Percentiles rank a stretch among this genome's conserved stretches.
Evolutionary conservation across 2,113 vertebrate species (phyloP).

Genomic region (Tauraco erythrolophus): DNA sequence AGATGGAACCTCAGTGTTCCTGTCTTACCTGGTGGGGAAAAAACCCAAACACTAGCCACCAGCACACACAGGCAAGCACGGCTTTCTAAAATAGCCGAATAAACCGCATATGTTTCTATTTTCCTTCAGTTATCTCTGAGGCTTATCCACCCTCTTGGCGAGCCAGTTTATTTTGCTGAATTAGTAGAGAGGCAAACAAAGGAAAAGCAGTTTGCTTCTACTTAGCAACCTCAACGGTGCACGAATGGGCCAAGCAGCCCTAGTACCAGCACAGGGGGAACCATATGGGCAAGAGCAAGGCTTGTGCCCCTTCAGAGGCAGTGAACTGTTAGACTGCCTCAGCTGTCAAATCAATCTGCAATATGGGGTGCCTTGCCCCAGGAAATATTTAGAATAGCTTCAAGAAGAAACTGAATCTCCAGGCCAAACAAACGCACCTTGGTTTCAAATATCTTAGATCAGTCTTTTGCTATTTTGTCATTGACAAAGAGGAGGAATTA

Average conservation of each 20-base stretch:
- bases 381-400: background rate
- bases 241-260: background rate
- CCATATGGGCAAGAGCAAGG: background rate
- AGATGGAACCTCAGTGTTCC: background rate
- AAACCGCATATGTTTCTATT: background rate
- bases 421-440: background rate
- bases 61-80: fast-evolving
- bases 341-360: background rate
- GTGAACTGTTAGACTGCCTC: background rate
- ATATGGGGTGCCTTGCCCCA: too few relatives aligned
- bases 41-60: background rate
- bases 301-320: background rate
- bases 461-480: background rate
- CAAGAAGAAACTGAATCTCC: background rate
- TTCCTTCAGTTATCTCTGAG: background rate
- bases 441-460: background rate
- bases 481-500: background rate
- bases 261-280: background rate
- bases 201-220: background rate
- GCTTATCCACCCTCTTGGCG: background rate
- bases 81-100: background rate
- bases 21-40: background rate
- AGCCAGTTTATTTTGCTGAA: background rate
- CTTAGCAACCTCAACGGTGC: background rate
- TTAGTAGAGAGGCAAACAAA: background rate